A percentile compares a stretch with the other conserved stretches of the same genome.
Evolutionary conservation across 2,797 vertebrate genomes (phyloP).

Genomic region (Hydrocynus forskahlii): DNA sequence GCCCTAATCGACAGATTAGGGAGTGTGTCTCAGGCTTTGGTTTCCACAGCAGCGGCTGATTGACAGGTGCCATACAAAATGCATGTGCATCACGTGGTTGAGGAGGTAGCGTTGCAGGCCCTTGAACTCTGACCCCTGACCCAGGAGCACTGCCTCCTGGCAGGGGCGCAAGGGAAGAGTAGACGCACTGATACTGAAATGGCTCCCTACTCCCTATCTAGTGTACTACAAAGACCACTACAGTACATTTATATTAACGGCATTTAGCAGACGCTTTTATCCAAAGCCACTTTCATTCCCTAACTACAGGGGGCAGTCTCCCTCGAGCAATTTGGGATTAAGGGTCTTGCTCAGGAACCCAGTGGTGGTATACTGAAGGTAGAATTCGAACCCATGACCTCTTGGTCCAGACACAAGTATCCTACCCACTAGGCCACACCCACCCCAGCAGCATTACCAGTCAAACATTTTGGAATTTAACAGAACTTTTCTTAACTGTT

Average conservation of each 20-base stretch:
- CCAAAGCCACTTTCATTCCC: no score
- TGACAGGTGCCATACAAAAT: conserved; percentile 84
- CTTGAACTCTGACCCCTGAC: conserved; percentile 18
- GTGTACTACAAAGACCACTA: not conserved
- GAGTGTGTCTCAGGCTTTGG: conserved; percentile 84
- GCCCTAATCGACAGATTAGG: conserved; percentile 86
- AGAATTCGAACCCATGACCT: no score
- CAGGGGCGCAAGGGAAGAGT: not conserved
- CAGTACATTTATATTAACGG: no score
- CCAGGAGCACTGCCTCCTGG: not conserved
- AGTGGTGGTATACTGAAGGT: no score
- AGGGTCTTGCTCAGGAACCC: no score
- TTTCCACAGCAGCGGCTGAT: conserved; percentile 80
- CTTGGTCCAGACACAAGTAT: no score
- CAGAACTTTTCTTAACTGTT: no score
- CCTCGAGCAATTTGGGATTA: no score
- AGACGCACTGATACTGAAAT: not conserved
- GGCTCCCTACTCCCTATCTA: not conserved
- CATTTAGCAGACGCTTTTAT: no score
- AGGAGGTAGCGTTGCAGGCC: conserved; percentile 28
- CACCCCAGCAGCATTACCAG: not conserved
- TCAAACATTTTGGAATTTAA: not conserved
- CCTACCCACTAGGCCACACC: no score
- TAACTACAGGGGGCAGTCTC: no score
- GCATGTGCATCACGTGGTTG: conserved; percentile 32